Base-by-base conservation (phyloP, 2,888 invertebrate genomes). In the Agonopterix subpropinquella region DNA sequence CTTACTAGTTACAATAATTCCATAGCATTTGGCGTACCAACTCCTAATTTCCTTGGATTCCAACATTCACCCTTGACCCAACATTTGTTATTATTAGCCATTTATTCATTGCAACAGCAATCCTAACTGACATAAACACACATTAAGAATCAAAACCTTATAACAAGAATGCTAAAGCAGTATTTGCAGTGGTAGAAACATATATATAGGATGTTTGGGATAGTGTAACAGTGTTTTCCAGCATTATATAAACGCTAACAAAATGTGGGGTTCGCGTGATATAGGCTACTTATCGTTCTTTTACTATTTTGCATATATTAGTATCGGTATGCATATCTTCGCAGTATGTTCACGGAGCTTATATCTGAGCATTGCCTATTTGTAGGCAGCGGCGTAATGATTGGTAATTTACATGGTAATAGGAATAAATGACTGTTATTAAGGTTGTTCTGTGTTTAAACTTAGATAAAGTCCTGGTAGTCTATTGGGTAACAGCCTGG, bases 261-360 rank as follows among this genome's bases (percentile, higher is more conserved):
- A 85, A 87, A 87, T 86, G 86, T 79, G 64, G 69, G 73, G 71
- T 77, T 87, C 72, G 86, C 86, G 86, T 87, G 86, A 74, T 77
- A 72, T 68, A 64, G 62, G 60, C 67, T 78, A 85, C 79, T 86
- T 86, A 84, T 68, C 72, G 70, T 77, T 70, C 67, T 72, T 73
- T 74, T 71, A 75, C 76, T 83, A 82, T 82, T 87, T 85, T 84
- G 86, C 86, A 86, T 86, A 83, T 74, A 82, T 85, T 81, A 83
- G 68, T 60, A 65, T 62, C 57, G 61, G 58, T 66, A 66, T 71
- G 73, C 73, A 75, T 77, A 72, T 69, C 73, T 28, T 28, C 28
- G 28, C 28, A 28, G 28, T 28, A 28, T 7, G 28, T 28, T 28
- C 28, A 28, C 7, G 28, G 28, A 28, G 28, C 28, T 28, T 28